Percentiles rank a stretch among this genome's conserved stretches.
Evolutionary conservation across 2,888 invertebrate genomes (phyloP).

Genomic region (Perdita meconis): DNA sequence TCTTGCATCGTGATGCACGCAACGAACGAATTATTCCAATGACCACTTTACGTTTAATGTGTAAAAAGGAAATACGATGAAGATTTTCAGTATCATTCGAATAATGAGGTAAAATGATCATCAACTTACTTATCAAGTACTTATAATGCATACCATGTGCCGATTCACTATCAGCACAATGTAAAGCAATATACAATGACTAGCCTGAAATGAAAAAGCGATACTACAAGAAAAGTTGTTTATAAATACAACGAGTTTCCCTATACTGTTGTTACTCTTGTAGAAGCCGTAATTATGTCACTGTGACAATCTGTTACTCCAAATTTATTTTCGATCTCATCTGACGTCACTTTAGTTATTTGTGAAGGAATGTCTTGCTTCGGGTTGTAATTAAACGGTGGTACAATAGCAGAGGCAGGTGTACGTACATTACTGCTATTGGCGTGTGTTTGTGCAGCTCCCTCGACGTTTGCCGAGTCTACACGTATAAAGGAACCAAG

Average conservation of each 20-base stretch:
- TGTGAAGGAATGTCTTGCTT: constrained; percentile 70
- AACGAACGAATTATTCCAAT: constrained; percentile 20
- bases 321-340: constrained; percentile 66
- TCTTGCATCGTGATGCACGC: constrained; percentile 44
- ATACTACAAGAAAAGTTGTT: constrained; percentile 52
- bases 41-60: constrained; percentile 16
- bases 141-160: constrained; percentile 14
- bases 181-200: constrained; percentile 71
- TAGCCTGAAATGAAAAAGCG: constrained; percentile 70
- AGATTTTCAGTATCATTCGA: constrained; percentile 29
- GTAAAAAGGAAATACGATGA: constrained; percentile 31
- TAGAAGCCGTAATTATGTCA: constrained; percentile 77
- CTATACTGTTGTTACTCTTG: constrained; percentile 81
- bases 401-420: constrained; percentile 83
- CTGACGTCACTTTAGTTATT: constrained; percentile 52
- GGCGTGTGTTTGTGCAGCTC: constrained; percentile 43
- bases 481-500: constrained; percentile 85
- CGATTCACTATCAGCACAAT: constrained; percentile 12
- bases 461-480: constrained; percentile 77
- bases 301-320: constrained; percentile 74
- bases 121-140: constrained; percentile 47
- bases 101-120: constrained; percentile 34
- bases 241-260: constrained; percentile 12
- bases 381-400: constrained; percentile 85
- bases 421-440: constrained; percentile 60